phyloP scores from a whole-genome alignment of 1,140 invertebrate genomes.

The Lerema accius region DNA sequence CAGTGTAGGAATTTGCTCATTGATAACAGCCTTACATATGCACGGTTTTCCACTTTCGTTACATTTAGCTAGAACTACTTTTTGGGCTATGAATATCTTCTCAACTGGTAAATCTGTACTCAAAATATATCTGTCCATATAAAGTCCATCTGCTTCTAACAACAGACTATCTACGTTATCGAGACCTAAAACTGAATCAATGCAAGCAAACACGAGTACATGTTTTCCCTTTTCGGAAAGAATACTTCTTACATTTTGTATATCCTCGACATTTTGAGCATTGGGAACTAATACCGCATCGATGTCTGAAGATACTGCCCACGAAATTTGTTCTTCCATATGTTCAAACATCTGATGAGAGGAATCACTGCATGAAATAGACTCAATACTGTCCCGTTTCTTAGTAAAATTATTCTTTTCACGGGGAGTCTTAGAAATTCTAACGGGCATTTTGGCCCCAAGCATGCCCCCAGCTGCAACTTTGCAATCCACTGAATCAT shows the following conservation, averaged over 20 bases:
- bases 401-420: constrained; percentile 47
- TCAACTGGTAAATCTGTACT: constrained; percentile 89
- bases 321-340: constrained; percentile 71
- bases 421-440: constrained; percentile 62
- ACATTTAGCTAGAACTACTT: constrained; percentile 87
- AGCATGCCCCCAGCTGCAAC: constrained; percentile 60
- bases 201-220: constrained; percentile 82
- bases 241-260: constrained; percentile 57
- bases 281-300: constrained; percentile 68
- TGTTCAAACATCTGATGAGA: constrained; percentile 65
- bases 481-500: constrained; percentile 72
- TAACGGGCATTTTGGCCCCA: constrained; percentile 70
- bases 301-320: constrained; percentile 68
- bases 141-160: constrained; percentile 86
- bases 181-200: constrained; percentile 87
- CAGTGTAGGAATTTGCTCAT: constrained; percentile 84
- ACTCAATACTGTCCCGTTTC: constrained; percentile 50
- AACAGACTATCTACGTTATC: constrained; percentile 87
- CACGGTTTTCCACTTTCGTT: constrained; percentile 83
- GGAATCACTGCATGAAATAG: constrained; percentile 49
- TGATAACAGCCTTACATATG: constrained; percentile 86
- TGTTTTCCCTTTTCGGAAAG: constrained; percentile 74
- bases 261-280: constrained; percentile 58
- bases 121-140: constrained; percentile 86
- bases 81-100: constrained; percentile 91